Evolutionary conservation across 2,113 vertebrate genomes (phyloP).

Genomic region (Ariopsis seemanni): DNA sequence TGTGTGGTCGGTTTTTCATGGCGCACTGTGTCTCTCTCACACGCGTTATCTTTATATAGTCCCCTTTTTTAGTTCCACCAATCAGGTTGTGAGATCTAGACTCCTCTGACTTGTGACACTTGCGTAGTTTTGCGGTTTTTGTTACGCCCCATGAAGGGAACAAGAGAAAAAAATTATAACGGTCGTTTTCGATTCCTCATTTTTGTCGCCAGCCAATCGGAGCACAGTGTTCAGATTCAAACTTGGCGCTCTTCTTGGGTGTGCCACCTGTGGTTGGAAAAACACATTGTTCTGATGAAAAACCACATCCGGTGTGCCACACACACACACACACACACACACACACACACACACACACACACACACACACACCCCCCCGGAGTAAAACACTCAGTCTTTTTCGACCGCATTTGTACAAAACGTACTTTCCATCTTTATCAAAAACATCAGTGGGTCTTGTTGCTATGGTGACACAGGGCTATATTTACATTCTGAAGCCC

Average conservation of each 20-base stretch:
- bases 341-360: conserved; percentile 17
- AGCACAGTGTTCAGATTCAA: conserved; percentile 47
- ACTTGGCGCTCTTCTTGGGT: conserved; percentile 61
- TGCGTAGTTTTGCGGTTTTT: conserved; percentile 43
- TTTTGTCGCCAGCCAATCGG: conserved; percentile 55
- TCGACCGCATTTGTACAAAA: neutral
- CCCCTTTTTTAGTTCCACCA: conserved; percentile 47
- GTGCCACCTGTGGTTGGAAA: conserved; percentile 43
- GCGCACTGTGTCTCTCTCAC: neutral
- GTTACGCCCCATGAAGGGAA: neutral
- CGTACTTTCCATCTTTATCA: neutral
- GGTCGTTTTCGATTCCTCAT: conserved; percentile 60
- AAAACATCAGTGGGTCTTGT: neutral
- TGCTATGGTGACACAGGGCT: neutral
- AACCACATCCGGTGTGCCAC: conserved; percentile 32
- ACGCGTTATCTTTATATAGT: conserved; percentile 36
- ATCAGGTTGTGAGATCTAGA: neutral
- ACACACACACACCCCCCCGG: conserved; percentile 10
- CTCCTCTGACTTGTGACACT: neutral
- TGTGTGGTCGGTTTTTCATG: neutral
- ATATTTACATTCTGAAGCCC: neutral
- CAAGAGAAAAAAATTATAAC: neutral
- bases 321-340: conserved; percentile 31
- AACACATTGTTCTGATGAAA: conserved; percentile 34
- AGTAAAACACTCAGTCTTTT: neutral